Percentiles rank a stretch among this genome's conserved stretches.
These are phyloP conservation scores for Drosophila greeni DNA, from an alignment of 2,888 invertebrate genomes.

Conservation along the genomic window DNA sequence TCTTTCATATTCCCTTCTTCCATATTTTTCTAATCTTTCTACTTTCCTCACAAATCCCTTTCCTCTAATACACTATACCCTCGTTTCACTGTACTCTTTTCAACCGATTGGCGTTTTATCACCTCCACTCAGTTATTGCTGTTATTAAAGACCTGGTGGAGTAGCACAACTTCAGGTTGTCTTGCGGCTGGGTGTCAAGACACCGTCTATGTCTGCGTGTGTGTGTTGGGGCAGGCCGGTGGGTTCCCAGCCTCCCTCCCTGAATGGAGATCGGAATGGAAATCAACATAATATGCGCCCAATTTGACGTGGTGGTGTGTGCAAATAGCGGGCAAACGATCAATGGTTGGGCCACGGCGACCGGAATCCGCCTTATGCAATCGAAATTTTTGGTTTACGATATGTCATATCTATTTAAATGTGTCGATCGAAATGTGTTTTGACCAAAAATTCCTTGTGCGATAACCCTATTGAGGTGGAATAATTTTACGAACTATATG, in stretches of 20 bases:
- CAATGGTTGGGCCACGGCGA: slow-evolving; percentile 29
- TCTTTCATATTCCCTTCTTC: too few relatives aligned
- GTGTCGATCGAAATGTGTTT: slow-evolving; percentile 31
- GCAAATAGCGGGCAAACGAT: slow-evolving; percentile 34
- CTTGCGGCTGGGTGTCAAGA: slow-evolving; percentile 15
- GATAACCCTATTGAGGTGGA: too few relatives aligned
- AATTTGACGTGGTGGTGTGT: slow-evolving; percentile 33
- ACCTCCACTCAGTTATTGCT: slow-evolving; percentile 24
- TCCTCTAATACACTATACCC: background rate
- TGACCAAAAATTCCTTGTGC: slow-evolving; percentile 25
- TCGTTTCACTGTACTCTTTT: slow-evolving; percentile 10
- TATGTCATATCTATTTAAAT: slow-evolving; percentile 40
- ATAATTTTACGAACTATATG: too few relatives aligned
- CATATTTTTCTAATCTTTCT: too few relatives aligned
- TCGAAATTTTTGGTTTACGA: slow-evolving; percentile 25
- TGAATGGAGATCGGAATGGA: slow-evolving; percentile 23
- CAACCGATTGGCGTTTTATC: slow-evolving; percentile 33
- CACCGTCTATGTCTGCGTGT: background rate
- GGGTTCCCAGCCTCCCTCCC: slow-evolving; percentile 15
- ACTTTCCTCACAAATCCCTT: background rate
- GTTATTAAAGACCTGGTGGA: slow-evolving; percentile 5
- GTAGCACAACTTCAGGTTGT: background rate
- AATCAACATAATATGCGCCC: slow-evolving; percentile 30
- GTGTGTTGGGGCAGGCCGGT: slow-evolving; percentile 26
- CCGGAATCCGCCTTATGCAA: slow-evolving; percentile 26